Evolutionary conservation across 1,140 invertebrate species (phyloP), one percentile per base, ranked within the genome.

Genomic region (Diabrotica undecimpunctata): DNA sequence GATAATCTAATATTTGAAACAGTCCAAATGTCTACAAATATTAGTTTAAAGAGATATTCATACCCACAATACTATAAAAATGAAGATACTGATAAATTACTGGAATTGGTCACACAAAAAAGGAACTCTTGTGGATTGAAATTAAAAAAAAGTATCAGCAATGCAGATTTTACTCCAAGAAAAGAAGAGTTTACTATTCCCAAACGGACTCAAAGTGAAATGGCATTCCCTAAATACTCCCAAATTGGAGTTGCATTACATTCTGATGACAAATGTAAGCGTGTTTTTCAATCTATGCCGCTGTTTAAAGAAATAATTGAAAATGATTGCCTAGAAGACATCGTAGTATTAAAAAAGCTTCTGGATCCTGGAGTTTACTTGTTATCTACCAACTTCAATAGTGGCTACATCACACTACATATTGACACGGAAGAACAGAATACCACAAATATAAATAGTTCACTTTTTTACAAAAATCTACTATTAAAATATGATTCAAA

Each of bases 91-190:
- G 25, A 25, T 4, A 25, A 25, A 25, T 4, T 25, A 25, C 25
- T 25, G 4, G 25, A 25, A 25, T 25, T 25, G 25, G 4, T 2
- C 4, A 25, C 25, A 25, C 25, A 25, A 25, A 25, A 25, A 25
- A 25, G 1, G 25, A 25, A 25, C 25, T 25, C 25, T 25, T 1
- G 25, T 25, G 25, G 4, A 25, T 25, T 25, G 4, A 25, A 25
- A 25, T 25, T 25, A 4, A 60, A 54, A 59, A 61, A 36, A 54
- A 50, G n/a, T 39, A 54, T 12, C 36, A 65, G 14, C 58, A 38
- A 64, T 6, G 25, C 6, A 41, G 12, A 35, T 62, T 13, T 39
- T 12, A 10, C 5, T 38, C 51, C 25, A 46, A 46, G 6, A 46
- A 46, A n/a, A 10, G 8, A 8, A n/a, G 41, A 46, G 8, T 8